Evolutionary conservation across 2,113 vertebrate genomes (phyloP), one percentile per base, ranked within the genome.

Genomic region (Anarhynchus alexandrinus): DNA sequence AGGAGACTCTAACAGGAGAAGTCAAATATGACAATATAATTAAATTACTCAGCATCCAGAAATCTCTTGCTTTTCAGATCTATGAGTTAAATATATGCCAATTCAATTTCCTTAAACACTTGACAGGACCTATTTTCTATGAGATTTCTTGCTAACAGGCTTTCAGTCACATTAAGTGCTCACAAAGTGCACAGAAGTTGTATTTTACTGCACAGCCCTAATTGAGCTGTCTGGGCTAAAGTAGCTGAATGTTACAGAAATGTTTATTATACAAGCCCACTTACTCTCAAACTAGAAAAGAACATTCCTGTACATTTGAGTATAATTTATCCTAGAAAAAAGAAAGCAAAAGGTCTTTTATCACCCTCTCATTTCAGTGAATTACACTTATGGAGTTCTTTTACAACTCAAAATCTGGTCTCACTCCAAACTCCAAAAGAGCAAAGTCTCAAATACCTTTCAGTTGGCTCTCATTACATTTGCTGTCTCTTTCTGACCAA

Each of bases 171-270:
- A 97, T 96, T 97, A 97, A 98, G 94, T 95, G 94, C 82, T 97
- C 90, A 91, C 91, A 86, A 97, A 98, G 95, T 96, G 88, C 91
- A 93, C 49, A 87, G 93, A 97, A 97, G 95, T 96, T 97, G 96
- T 96, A 97, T 97, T 98, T 98, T 97, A 97, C 96, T 61, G 26
- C 86, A 81, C 34, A 88, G 89, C 30, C 79, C 94, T 98, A 98
- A 98, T 97, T 97, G 97, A 98, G 97, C 96, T 98, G 97, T 97
- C 98, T 95, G 66, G 77, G 93, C 90, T 97, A 97, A 97, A 97
- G 95, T 43, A 97, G 94, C 91, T 38, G 88, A 96, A 96, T 90
- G 95, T 90, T 97, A 97, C 79, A 94, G 96, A 98, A 97, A 97
- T 97, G 97, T 98, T 98, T 98, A 97, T 97, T 97, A 96, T 94